Evolutionary conservation across 2,888 invertebrate genomes (phyloP), one percentile per base, ranked within the genome.

Genomic region (Noctua fimbriata): DNA sequence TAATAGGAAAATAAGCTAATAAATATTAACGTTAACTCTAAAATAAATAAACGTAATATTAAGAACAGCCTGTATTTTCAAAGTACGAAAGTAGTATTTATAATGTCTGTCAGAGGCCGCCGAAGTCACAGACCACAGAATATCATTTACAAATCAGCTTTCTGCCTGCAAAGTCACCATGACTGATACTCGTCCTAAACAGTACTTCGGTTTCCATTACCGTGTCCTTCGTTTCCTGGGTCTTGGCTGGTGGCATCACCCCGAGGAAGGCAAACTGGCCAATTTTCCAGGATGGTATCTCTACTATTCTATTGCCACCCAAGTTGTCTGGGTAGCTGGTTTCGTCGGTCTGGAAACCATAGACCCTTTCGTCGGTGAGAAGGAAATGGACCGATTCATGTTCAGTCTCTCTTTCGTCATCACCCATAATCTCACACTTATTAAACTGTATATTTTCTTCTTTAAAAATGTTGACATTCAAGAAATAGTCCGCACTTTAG

Each of bases 171-270:
- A 66, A 75, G 80, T 52, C 81, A 85, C 65, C 73, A 92, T 92
- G 92, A n/a, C 84, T 76, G 80, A 78, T 36, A 24, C 76, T 70
- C 93, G 93, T 32, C 95, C 96, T 0, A 93, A 81, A 47, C 92
- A 93, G 36, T 96, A 95, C 85, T 97, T 97, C 85, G 89, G 89
- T 32, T 87, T 95, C 55, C 96, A 97, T 85, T 97, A 91, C 81
- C 79, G 87, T n/a, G 89, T 97, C 41, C 84, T 97, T 9, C 92
- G 97, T 74, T 93, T 94, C 74, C 90, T 96, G 9, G 96, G 96
- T 0, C 86, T 97, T 1, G 97, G 97, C 44, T 96, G 96, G 97
- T 97, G 96, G 96, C 97, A 97, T 85, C 94, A 95, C 73, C 96
- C 97, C 0, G 96, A 96, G 78, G 94, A 96, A 90, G 89, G 80